Evolutionary conservation across 2,113 vertebrate species (phyloP), one percentile per base, ranked within the genome.

Genomic region (Australoheros scitulus): DNA sequence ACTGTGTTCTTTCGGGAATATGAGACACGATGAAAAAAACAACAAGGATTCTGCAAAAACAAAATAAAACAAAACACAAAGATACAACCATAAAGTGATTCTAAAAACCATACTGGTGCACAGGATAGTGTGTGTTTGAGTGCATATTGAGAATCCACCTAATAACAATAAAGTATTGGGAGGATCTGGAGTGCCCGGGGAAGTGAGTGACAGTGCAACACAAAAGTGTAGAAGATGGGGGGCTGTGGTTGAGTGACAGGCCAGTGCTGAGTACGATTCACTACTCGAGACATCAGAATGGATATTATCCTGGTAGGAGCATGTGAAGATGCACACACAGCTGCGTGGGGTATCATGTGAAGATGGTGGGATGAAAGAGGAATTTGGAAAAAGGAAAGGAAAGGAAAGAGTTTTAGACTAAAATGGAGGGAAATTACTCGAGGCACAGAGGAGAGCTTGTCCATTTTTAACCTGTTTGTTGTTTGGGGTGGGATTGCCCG

Each of bases 41-140:
- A 86, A 91, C 82, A 88, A 89, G 22, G 59, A 76, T 58, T 87
- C 87, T 83, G 83, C 61, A 80, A 80, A 84, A 82, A 80, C 79
- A 84, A 80, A 50, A 86, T 18, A 79, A 34, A 81, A 11, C 65
- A 2, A 1, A 20, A 64, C 13, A 89, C 29, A 86, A 74, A 83
- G 9, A 82, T 61, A 77, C 38, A 77, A 83, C 10, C 10, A 20
- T 57, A 74, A 47, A 20, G 92, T 88, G 91, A 88, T 22, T 81
- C 77, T 87, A 86, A 56, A 80, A 56, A 85, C 82, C 88, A 91
- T 82, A 89, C 63, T 86, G 56, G 91, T 94, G 92, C 84, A 88
- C 72, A 83, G 76, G 64, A 76, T 77, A 76, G 77, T 74, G 68
- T 76, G 88, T 89, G 83, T 81, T 41, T 75, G 81, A 24, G 79